Conservation (phyloP, 2,113 vertebrate species). For the Anguilla japonica region DNA sequence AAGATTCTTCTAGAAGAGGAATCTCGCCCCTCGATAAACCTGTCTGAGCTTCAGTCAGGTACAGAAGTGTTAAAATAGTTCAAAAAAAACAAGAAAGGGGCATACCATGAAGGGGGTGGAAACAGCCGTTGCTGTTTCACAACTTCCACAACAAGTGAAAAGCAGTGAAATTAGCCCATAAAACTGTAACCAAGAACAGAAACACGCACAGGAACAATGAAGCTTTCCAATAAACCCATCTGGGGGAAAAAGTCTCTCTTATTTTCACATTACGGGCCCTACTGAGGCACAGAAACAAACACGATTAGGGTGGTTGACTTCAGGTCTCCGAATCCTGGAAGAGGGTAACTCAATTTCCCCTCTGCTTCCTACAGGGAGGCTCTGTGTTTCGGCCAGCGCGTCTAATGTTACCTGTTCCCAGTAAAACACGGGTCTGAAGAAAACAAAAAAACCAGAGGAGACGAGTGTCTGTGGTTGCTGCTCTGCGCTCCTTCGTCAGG, state of each 20-base stretch:
- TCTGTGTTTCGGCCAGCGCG: slow-evolving; percentile 30
- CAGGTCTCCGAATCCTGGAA: slow-evolving; percentile 6
- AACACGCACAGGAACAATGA: background rate
- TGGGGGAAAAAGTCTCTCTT: slow-evolving; percentile 4
- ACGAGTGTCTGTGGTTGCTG: slow-evolving; percentile 9
- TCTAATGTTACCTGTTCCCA: slow-evolving; percentile 18
- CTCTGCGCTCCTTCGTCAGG: background rate
- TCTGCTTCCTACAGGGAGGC: background rate
- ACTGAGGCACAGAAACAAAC: slow-evolving; percentile 14
- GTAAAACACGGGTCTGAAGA: slow-evolving; percentile 12
- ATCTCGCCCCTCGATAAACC: background rate
- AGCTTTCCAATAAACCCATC: slow-evolving; percentile 1
- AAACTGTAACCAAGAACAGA: background rate
- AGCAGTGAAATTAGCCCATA: background rate
- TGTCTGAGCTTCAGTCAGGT: background rate
- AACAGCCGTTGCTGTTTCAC: background rate
- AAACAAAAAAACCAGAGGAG: background rate
- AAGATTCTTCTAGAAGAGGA: background rate
- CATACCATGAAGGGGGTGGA: background rate
- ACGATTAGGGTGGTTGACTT: slow-evolving; percentile 26
- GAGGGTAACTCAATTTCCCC: slow-evolving; percentile 20
- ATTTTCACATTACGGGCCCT: slow-evolving; percentile 13
- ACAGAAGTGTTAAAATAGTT: background rate
- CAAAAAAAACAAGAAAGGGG: background rate
- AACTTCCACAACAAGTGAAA: background rate